phyloP scores from a whole-genome alignment of 2,888 invertebrate genomes.

The Augochlorella aurata region DNA sequence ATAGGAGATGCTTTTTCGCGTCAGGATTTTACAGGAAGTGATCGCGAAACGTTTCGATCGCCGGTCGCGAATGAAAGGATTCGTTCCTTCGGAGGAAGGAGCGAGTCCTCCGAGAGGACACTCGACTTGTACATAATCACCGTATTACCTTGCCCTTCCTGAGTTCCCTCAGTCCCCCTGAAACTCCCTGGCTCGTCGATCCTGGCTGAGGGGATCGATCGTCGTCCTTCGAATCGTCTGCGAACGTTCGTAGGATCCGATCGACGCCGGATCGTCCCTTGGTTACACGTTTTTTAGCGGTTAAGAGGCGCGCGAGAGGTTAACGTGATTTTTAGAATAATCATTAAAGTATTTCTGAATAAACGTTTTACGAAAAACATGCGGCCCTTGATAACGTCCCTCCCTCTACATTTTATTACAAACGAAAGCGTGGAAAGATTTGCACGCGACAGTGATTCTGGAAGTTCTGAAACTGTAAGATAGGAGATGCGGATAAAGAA shows the following conservation, averaged over 20 bases:
- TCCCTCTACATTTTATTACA: background rate
- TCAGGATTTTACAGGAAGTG: background rate
- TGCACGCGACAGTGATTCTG: too few species aligned
- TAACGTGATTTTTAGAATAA: slow-evolving; percentile 63
- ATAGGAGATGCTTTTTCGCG: background rate
- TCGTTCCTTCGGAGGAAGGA: slow-evolving; percentile 20
- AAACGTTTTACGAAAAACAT: slow-evolving; percentile 57
- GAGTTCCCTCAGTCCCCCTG: background rate
- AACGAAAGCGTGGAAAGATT: background rate
- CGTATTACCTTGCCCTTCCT: slow-evolving; percentile 51
- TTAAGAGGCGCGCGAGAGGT: slow-evolving; percentile 61
- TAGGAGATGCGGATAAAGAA: too few species aligned
- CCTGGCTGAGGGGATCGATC: slow-evolving; percentile 8
- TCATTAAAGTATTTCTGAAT: slow-evolving; percentile 69
- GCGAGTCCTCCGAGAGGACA: slow-evolving; percentile 39
- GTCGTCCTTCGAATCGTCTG: background rate
- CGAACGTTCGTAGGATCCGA: slow-evolving; percentile 10
- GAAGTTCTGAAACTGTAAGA: too few species aligned
- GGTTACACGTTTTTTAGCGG: slow-evolving; percentile 53
- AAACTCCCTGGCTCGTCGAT: slow-evolving; percentile 21
- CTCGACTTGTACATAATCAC: slow-evolving; percentile 66
- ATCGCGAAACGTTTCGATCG: slow-evolving; percentile 46
- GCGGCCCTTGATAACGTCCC: background rate
- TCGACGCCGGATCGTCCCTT: slow-evolving; percentile 33
- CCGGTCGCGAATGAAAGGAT: slow-evolving; percentile 17